A percentile compares a stretch with the other conserved stretches of the same genome.
These are phyloP conservation scores for Neoseiulus cucumeris DNA, from an alignment of 1,140 invertebrate genomes.

Conservation along the genomic window DNA sequence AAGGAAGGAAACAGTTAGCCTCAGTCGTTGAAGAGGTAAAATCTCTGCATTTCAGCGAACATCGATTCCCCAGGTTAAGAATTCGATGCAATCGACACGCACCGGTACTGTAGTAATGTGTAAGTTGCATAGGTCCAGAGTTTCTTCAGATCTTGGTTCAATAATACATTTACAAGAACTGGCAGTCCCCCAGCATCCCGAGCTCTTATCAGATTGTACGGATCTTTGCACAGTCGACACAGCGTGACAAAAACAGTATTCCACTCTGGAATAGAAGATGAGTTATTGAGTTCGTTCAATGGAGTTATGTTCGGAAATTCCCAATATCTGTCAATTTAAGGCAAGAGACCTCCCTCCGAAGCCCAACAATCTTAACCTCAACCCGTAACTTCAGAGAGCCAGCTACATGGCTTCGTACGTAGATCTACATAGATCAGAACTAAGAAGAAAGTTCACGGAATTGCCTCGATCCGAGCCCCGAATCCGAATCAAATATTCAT, in stretches of 20 bases:
- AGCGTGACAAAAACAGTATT: neutral
- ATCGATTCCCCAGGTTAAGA: neutral
- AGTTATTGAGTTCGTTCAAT: too few species aligned
- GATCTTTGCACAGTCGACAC: constrained; percentile 1
- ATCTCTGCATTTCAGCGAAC: neutral
- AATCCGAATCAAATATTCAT: too few species aligned
- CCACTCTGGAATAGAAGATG: neutral
- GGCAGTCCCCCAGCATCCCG: neutral
- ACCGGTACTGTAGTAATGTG: neutral
- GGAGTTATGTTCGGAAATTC: too few species aligned
- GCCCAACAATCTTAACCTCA: too few species aligned
- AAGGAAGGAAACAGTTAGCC: neutral
- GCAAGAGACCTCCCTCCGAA: too few species aligned
- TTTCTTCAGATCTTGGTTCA: neutral
- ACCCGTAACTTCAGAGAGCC: too few species aligned
- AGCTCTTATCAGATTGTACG: neutral
- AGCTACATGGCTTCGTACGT: too few species aligned
- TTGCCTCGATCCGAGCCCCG: too few species aligned
- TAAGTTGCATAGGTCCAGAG: neutral
- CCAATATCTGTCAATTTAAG: too few species aligned
- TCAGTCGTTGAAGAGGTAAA: too few species aligned
- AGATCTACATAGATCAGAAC: too few species aligned
- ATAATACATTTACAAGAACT: neutral
- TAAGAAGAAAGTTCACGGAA: too few species aligned
- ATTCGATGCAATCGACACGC: neutral